Evolutionary conservation across 2,888 invertebrate species (phyloP).

Genomic region (Orthosia gothica): DNA sequence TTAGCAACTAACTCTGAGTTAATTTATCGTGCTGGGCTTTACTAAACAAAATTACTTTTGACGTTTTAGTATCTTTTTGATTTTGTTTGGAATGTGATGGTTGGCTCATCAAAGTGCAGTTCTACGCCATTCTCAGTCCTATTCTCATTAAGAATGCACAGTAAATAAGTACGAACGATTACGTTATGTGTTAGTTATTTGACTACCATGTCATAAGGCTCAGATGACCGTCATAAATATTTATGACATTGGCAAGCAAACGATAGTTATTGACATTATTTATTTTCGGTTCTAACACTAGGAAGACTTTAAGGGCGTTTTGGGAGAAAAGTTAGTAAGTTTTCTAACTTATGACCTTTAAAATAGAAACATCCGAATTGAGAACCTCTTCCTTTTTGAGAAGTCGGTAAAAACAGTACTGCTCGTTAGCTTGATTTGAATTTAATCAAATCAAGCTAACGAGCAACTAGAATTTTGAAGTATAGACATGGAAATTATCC

Average conservation of each 20-base stretch:
- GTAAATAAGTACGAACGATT: slow-evolving; percentile 30
- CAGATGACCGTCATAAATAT: slow-evolving; percentile 35
- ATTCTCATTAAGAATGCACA: slow-evolving; percentile 7
- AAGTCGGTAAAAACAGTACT: no score
- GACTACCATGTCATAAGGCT: slow-evolving; percentile 26
- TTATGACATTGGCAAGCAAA: slow-evolving; percentile 41
- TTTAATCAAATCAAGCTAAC: no score
- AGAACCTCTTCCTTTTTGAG: no score
- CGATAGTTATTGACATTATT: slow-evolving; percentile 12
- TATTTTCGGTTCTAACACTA: background rate
- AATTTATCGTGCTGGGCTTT: background rate
- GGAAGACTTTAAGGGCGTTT: background rate
- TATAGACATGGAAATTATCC: no score
- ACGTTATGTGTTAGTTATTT: slow-evolving; percentile 30
- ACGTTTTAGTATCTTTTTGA: no score
- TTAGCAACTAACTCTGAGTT: no score
- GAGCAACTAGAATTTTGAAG: no score
- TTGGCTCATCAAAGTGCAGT: background rate
- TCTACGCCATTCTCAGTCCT: background rate
- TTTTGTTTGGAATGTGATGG: background rate
- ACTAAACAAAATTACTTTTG: background rate
- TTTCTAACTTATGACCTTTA: background rate
- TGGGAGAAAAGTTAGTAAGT: background rate
- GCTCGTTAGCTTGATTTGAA: no score
- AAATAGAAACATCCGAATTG: no score